Evolutionary conservation across 2,888 invertebrate genomes (phyloP), one percentile per base, ranked within the genome.

Genomic region (Kuschelorhynchus macadamiae): DNA sequence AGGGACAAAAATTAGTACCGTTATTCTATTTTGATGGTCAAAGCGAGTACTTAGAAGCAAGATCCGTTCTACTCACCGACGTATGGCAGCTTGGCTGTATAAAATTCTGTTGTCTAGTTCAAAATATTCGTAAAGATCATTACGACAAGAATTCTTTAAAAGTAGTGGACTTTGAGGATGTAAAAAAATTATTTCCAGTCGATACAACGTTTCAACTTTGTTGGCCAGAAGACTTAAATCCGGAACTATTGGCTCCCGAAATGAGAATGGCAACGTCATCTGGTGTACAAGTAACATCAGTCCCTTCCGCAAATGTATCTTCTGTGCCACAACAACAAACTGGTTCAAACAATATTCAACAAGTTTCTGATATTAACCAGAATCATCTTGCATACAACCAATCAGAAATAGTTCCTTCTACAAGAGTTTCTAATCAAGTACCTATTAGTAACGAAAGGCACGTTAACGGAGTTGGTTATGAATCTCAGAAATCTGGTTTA

Each of bases 21-120:
- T 11, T 71, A 9, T 72, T 73, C 32, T 73, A 72, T 17, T 66
- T 73, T 14, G 71, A 70, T 8, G 65, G 63, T 0, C 56, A 59
- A 12, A 36, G 25, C 14, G 52, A 71, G 12, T 61, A 57, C 16
- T 18, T 72, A 5, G 59, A 71, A 7, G 17, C 30, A 0, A 57
- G 36, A 12, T 42, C 61, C 2, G 20, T 49, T 32, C 16, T 62
- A 14, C 17, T 74, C 4, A 62, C 36, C 8, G 69, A 67, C 49
- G 21, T 18, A 1, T 72, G 71, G 71, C 25, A 62, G 18, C 41
- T 68, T 12, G 20, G 41, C 0, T 71, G 66, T 21, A 7, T 72
- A 9, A 67, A 61, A 41, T 65, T 72, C 17, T 71, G 71, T 33
- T 71, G 62, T 17, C 62, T 57, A 16, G 14, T 69, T 2, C 71